These are phyloP conservation scores for Ciconia boyciana DNA, from an alignment of 2,113 vertebrate species.

Conservation along the genomic window DNA sequence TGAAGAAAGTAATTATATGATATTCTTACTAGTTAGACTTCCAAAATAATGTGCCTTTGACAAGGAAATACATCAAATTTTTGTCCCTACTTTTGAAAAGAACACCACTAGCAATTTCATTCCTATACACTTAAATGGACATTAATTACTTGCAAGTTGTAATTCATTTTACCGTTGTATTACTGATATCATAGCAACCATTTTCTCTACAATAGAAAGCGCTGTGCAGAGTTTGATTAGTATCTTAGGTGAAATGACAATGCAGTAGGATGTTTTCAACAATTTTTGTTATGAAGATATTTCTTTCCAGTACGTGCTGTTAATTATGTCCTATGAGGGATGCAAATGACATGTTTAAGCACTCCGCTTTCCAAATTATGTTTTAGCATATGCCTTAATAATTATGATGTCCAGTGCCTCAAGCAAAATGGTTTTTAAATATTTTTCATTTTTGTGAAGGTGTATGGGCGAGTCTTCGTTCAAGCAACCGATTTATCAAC, in stretches of 20 bases:
- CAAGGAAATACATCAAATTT: not conserved
- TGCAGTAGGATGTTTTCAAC: not conserved
- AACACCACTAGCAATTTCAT: not conserved
- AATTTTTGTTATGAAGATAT: not conserved
- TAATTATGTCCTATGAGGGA: not conserved
- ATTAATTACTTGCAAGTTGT: not conserved
- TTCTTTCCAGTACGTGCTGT: not conserved
- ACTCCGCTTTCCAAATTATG: not conserved
- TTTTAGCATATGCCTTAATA: not conserved
- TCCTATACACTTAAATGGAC: not conserved
- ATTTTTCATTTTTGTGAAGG: conserved; percentile 77
- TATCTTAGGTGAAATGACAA: not conserved
- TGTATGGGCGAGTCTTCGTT: conserved; percentile 96
- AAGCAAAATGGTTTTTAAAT: not conserved
- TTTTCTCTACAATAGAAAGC: not conserved
- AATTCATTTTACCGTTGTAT: not conserved
- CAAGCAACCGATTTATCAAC: conserved; percentile 88
- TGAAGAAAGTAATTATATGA: not conserved
- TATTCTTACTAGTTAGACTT: not conserved
- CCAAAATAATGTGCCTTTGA: not conserved
- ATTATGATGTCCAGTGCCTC: not conserved
- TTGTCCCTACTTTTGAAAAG: not conserved
- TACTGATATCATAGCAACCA: not conserved
- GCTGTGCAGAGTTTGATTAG: not conserved
- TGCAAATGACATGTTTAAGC: not conserved